These are phyloP conservation scores for Hydrozoanthus gracilis DNA, from an alignment of 92 coral and sea anemone species.

Conservation along the genomic window DNA sequence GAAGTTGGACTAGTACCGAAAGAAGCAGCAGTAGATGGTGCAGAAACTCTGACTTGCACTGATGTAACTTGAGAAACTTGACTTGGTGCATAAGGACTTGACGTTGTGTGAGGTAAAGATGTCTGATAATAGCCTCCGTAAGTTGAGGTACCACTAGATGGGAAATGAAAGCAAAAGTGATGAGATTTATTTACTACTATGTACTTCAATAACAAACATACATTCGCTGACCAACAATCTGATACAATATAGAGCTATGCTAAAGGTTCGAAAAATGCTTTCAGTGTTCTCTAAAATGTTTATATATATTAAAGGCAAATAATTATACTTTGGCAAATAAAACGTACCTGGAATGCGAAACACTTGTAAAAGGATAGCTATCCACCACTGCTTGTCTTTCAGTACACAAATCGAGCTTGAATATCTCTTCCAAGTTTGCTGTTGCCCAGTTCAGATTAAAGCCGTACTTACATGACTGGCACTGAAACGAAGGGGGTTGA, in stretches of 20 bases:
- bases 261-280: neutral
- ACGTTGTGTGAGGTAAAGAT: neutral
- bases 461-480: conserved; percentile 91
- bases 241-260: neutral
- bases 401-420: conserved; percentile 63
- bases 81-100: conserved; percentile 3
- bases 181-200: neutral
- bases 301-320: neutral
- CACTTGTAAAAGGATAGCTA: neutral
- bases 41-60: neutral
- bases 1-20: conserved; percentile 1
- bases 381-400: conserved; percentile 14
- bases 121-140: neutral
- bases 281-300: neutral
- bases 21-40: neutral
- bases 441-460: conserved; percentile 97
- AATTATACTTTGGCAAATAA: neutral
- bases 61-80: neutral
- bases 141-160: neutral
- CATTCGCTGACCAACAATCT: neutral
- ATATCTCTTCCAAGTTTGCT: conserved; percentile 91
- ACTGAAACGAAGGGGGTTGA: conserved; percentile 97
- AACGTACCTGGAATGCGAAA: conserved; percentile 17
- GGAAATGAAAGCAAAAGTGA: neutral
- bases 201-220: neutral